Conservation (phyloP, 35 echinoderm and acorn worm species). For the Ptychodera flava region DNA sequence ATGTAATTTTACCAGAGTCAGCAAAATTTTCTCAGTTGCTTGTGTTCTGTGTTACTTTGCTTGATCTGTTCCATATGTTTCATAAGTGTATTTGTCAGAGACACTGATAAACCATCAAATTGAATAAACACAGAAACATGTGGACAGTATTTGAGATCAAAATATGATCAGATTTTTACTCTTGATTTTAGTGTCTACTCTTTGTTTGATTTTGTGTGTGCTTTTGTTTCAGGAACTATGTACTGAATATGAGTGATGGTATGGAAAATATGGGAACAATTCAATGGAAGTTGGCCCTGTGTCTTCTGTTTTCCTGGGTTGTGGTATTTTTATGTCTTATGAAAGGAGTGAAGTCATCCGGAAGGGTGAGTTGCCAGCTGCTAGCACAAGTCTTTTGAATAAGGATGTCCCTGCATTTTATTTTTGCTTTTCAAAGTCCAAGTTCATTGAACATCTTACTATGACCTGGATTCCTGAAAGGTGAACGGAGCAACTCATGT, state of each 20-base stretch:
- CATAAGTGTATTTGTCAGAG: not conserved
- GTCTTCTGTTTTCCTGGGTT: conserved; percentile 6
- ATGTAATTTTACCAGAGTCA: too few relatives aligned
- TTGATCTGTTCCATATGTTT: not conserved
- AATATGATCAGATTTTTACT: not conserved
- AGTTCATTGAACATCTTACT: too few relatives aligned
- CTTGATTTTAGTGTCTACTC: not conserved
- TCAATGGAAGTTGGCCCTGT: conserved; percentile 4
- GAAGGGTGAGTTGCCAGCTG: conserved; percentile 23
- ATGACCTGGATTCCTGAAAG: too few relatives aligned
- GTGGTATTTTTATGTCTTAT: conserved; percentile 5
- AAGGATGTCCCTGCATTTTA: too few relatives aligned
- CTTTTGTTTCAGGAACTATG: not conserved
- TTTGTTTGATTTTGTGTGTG: not conserved
- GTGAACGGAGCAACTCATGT: too few relatives aligned
- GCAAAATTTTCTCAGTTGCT: too few relatives aligned
- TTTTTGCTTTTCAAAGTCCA: conserved; percentile 44
- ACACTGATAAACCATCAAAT: not conserved
- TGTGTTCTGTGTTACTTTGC: not conserved
- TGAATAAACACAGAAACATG: not conserved
- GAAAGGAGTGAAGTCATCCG: conserved; percentile 17
- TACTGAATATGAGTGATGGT: not conserved
- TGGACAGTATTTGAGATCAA: not conserved
- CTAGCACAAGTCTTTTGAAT: too few relatives aligned
- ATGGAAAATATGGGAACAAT: conserved; percentile 17